These are phyloP conservation scores for Tridacna crocea DNA, from an alignment of 2,888 invertebrate species.

Conservation along the genomic window DNA sequence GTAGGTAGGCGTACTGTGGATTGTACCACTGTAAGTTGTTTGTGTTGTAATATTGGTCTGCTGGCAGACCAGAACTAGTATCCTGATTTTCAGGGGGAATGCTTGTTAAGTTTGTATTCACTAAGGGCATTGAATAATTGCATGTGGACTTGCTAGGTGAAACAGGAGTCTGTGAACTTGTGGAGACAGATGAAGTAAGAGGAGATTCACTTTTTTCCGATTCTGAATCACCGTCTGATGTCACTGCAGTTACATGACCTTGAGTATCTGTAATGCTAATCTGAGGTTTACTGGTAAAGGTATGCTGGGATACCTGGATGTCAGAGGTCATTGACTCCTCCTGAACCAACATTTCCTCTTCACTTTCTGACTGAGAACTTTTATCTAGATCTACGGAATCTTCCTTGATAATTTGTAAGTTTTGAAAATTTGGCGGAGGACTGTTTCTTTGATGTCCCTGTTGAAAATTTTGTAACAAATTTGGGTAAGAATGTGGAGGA, in stretches of 20 bases:
- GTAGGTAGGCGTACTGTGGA: slow-evolving; percentile 53
- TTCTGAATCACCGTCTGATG: slow-evolving; percentile 67
- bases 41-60: slow-evolving; percentile 49
- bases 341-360: slow-evolving; percentile 66
- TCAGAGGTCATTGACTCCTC: slow-evolving; percentile 19
- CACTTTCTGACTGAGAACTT: slow-evolving; percentile 61
- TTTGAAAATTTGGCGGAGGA: slow-evolving; percentile 82
- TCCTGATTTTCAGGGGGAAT: slow-evolving; percentile 64
- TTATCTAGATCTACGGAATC: slow-evolving; percentile 74
- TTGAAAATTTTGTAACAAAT: slow-evolving; percentile 67
- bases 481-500: slow-evolving; percentile 69
- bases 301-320: slow-evolving; percentile 56
- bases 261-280: slow-evolving; percentile 96
- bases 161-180: slow-evolving; percentile 34
- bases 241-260: slow-evolving; percentile 86
- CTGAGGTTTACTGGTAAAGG: slow-evolving; percentile 88
- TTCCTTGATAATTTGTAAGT: slow-evolving; percentile 84
- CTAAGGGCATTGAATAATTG: slow-evolving; percentile 51
- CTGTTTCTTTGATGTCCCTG: slow-evolving; percentile 76
- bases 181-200: slow-evolving; percentile 48
- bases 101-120: slow-evolving; percentile 73
- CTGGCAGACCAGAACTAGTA: slow-evolving; percentile 33
- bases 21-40: slow-evolving; percentile 59
- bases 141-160: slow-evolving; percentile 39
- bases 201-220: slow-evolving; percentile 60